Base-by-base conservation (phyloP, 2,113 vertebrate genomes). In the Petromus typicus region DNA sequence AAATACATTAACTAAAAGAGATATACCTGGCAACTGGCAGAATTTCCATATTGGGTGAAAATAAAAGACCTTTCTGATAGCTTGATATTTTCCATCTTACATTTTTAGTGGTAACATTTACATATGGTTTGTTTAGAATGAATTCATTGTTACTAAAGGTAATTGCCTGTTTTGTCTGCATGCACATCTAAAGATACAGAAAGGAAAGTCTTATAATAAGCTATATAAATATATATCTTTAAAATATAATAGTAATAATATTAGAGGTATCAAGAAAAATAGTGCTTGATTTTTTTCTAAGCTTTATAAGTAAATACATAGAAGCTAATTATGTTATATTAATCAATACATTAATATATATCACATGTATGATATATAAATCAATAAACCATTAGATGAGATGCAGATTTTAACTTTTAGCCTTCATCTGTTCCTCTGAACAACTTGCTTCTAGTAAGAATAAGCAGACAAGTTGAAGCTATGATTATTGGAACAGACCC, bases 361-460 rank as follows among this genome's bases (percentile, higher is more conserved):
- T 18, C 66, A 23, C 66, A 37, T 11, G 40, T 71, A 40, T 43
- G 18, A 45, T 45, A 75, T 75, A 64, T 67, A 54, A 30, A 69
- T 63, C 18, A 71, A n/a, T 51, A 87, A 75, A 71, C 2, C 13
- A 37, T 45, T 79, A 54, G 48, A 90, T 51, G 23, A 80, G 85
- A 93, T 1, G 51, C 0, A 63, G 22, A 80, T 93, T 92, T 97
- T 91, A 69, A 90, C 61, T 5, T 90, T 89, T 71, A 71, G 16
- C 45, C 92, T 81, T 30, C 7, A 94, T 85, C 97, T 97, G 51
- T 95, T 83, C 75, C 94, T 78, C 5, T 63, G 51, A 98, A 57
- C 1, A 67, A 56, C 16, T 69, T 79, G 82, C 86, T 96, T 95
- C 73, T 45, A 86, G 17, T 54, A 73, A 93, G 61, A 94, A 96